These are phyloP conservation scores for Leptodactylus fuscus DNA, from an alignment of 2,113 vertebrate species.

Conservation along the genomic window DNA sequence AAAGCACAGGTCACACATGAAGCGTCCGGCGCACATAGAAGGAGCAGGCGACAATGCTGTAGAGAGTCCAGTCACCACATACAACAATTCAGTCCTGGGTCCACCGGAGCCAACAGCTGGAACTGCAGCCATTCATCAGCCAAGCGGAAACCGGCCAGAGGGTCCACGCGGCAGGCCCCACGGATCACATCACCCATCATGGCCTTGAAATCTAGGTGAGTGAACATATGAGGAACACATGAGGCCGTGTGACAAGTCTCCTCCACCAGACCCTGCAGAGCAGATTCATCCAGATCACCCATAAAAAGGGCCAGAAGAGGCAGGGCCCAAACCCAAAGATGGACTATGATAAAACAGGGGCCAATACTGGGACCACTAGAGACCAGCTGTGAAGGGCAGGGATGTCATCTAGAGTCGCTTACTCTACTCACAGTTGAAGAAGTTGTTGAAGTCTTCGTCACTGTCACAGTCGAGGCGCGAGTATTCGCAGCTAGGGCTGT, in stretches of 20 bases:
- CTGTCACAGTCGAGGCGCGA: constrained; percentile 95
- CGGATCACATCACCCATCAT: constrained; percentile 90
- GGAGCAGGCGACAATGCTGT: not conserved
- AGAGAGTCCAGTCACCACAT: constrained; percentile 65
- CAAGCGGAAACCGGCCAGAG: constrained; percentile 89
- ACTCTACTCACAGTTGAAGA: constrained; percentile 87
- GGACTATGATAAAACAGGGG: too few species aligned
- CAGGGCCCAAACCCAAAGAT: too few species aligned
- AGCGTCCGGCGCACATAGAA: not conserved
- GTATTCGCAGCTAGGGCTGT: constrained; percentile 90
- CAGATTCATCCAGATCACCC: too few species aligned
- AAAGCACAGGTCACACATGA: not conserved
- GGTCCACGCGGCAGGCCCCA: constrained; percentile 84
- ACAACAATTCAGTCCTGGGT: constrained; percentile 80
- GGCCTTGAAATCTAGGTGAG: constrained; percentile 83
- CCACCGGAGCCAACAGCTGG: constrained; percentile 81
- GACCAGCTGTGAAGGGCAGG: too few species aligned
- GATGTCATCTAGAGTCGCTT: too few species aligned
- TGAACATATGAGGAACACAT: too few species aligned
- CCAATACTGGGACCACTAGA: too few species aligned
- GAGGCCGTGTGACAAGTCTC: too few species aligned
- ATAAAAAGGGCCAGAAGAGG: too few species aligned
- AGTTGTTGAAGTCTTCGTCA: constrained; percentile 92
- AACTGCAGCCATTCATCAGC: constrained; percentile 89
- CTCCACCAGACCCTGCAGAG: too few species aligned